Evolutionary conservation across 2,888 invertebrate species (phyloP), one percentile per base, ranked within the genome.

Genomic region (Nomada goodeniana): DNA sequence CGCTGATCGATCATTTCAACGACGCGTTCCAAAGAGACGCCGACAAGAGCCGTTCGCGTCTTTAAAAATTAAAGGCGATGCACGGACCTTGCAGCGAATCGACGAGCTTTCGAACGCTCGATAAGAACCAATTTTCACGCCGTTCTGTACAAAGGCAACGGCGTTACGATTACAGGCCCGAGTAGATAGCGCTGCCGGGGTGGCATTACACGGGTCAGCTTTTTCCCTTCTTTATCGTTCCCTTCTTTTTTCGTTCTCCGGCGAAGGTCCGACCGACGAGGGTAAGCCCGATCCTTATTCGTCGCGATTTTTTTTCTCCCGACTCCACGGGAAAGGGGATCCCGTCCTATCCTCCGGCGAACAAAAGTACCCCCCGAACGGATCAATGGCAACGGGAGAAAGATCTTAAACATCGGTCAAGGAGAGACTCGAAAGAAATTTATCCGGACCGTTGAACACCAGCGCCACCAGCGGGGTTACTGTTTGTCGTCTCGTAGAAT

Each of bases 391-490:
- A 76, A 76, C 65, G 42, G 52, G 53, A 76, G 23, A 69, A 76
- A 64, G 71, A 74, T 47, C 71, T 69, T n/a, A 20, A 61, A 53
- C 59, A 63, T 74, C 74, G 78, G 70, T 78, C 74, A 68, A 79
- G 59, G 65, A 80, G 83, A 70, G 76, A 61, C 77, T 76, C 75
- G 75, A 76, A 73, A 60, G 76, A 79, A 87, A 85, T 85, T 36
- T 76, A 83, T 85, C 74, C 74, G 76, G 72, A 42, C 59, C 36
- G 70, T 80, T 78, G 80, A 80, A 77, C 64, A 42, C 68, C 65
- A 63, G 26, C 63, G 73, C 42, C 68, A 57, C 23, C 68, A 73
- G 61, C 71, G 50, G 55, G 68, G 42, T 29, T 65, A 57, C 52
- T 52, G 68, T 63, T 63, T 61, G 50, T 47, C 53, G 64, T 50